phyloP scores from a whole-genome alignment of 1,140 invertebrate species.

The Delia radicum region DNA sequence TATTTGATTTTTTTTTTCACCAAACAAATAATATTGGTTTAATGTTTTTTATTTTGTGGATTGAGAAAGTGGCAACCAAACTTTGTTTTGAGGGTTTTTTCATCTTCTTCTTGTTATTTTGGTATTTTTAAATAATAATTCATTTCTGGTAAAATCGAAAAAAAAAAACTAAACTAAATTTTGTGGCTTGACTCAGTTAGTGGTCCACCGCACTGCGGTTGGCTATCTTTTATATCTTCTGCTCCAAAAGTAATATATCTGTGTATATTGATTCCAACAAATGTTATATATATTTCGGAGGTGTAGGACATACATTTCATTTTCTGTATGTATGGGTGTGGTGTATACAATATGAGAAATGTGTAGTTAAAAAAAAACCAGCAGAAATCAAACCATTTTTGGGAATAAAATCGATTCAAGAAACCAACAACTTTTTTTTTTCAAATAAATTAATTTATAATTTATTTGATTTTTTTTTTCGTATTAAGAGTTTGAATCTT shows the following conservation, averaged over 20 bases:
- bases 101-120: neutral
- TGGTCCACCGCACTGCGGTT: conserved; percentile 13
- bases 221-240: neutral
- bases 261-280: neutral
- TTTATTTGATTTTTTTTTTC: no score
- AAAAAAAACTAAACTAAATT: neutral
- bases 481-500: no score
- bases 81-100: conserved; percentile 1
- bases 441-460: neutral
- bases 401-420: neutral
- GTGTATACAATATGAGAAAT: no score
- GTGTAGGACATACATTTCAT: neutral
- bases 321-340: neutral
- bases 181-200: neutral
- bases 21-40: conserved; percentile 6
- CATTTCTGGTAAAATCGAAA: neutral
- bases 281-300: neutral
- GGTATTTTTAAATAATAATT: conserved; percentile 9
- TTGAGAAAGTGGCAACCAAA: conserved; percentile 10
- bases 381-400: neutral
- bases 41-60: neutral
- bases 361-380: neutral
- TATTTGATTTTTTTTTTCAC: neutral
- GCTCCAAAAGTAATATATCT: no score
- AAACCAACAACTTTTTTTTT: neutral